Evolutionary conservation across 2,888 invertebrate species (phyloP).

Genomic region (Branchipolynoe longqiensis): DNA sequence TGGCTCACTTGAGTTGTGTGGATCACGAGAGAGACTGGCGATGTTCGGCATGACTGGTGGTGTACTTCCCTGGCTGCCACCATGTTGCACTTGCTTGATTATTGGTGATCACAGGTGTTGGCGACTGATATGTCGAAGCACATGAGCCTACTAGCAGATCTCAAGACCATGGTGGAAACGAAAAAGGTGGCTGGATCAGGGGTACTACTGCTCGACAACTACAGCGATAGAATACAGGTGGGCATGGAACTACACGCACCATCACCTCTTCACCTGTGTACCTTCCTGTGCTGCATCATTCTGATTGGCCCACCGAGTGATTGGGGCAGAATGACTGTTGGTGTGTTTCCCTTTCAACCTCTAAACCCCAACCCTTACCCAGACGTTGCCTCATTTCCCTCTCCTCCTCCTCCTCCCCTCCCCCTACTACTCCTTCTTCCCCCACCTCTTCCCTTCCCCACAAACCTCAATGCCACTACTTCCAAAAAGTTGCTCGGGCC

Average conservation of each 20-base stretch:
- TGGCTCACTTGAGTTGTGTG: constrained; percentile 4
- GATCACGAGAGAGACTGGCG: neutral
- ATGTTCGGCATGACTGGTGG: too few species aligned
- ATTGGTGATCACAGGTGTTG: constrained; percentile 86
- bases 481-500: neutral
- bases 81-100: constrained; percentile 46
- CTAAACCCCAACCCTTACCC: too few species aligned
- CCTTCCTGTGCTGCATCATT: constrained; percentile 41
- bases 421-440: too few species aligned
- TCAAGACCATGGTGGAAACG: constrained; percentile 99
- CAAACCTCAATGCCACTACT: too few species aligned
- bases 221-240: constrained; percentile 97
- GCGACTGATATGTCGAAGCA: constrained; percentile 99
- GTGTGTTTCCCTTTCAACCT: too few species aligned
- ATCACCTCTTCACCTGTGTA: constrained; percentile 41
- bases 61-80: too few species aligned
- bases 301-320: constrained; percentile 10
- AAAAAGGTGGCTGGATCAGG: constrained; percentile 94
- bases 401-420: too few species aligned
- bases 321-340: constrained; percentile 48
- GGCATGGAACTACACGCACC: constrained; percentile 34
- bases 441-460: too few species aligned
- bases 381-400: too few species aligned
- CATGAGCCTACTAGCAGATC: constrained; percentile 98
- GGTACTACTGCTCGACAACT: constrained; percentile 95